These are phyloP conservation scores for Synergus japonicus DNA, from an alignment of 2,888 invertebrate species.

Conservation along the genomic window DNA sequence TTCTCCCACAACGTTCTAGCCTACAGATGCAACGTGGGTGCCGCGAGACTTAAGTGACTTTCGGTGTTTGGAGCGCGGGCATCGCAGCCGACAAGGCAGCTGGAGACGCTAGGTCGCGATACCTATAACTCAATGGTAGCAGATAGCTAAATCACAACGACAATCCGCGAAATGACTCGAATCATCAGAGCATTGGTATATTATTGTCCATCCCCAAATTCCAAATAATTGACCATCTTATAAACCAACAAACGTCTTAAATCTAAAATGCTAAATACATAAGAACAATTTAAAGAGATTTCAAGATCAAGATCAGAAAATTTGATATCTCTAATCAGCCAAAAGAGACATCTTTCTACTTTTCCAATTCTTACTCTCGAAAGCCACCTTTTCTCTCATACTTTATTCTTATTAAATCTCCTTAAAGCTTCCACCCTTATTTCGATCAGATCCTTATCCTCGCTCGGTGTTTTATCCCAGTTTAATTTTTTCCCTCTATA, in stretches of 20 bases:
- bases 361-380: background rate
- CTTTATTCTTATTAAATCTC: background rate
- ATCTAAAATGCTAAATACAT: too few species aligned
- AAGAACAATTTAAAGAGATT: too few species aligned
- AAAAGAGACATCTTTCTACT: constrained; percentile 37
- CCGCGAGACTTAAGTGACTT: constrained; percentile 75
- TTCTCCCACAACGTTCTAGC: constrained; percentile 59
- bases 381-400: background rate
- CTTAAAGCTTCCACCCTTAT: constrained; percentile 5
- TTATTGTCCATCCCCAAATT: too few species aligned
- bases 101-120: constrained; percentile 53
- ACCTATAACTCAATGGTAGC: constrained; percentile 65
- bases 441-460: background rate
- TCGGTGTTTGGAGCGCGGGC: constrained; percentile 70
- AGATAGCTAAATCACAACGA: constrained; percentile 69
- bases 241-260: too few species aligned
- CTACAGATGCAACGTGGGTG: constrained; percentile 63
- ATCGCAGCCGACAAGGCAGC: constrained; percentile 63
- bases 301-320: too few species aligned
- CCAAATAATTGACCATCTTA: too few species aligned
- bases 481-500: too few species aligned
- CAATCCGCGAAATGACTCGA: constrained; percentile 61
- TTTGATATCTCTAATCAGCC: constrained; percentile 35
- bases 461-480: background rate
- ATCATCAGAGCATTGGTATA: too few species aligned